These are phyloP conservation scores for Zonotrichia leucophrys DNA, from an alignment of 2,113 vertebrate genomes.

Conservation along the genomic window DNA sequence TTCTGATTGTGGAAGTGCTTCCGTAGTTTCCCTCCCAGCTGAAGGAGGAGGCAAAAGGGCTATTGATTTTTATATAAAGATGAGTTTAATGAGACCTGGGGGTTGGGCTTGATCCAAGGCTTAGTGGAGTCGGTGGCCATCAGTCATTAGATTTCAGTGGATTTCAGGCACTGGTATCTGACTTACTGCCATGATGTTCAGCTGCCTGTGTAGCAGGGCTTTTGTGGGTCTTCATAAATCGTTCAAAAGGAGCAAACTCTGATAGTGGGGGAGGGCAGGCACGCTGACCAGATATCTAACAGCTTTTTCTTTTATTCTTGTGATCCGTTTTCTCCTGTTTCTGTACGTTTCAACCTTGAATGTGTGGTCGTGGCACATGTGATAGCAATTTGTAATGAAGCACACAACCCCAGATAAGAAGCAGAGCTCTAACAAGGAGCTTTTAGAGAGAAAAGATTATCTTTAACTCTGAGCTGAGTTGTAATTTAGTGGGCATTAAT, in stretches of 20 bases:
- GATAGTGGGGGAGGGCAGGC: background rate
- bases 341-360: background rate
- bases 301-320: background rate
- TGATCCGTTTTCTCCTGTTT: background rate
- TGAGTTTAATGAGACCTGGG: conserved; percentile 24
- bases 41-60: background rate
- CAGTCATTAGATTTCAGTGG: background rate
- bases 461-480: background rate
- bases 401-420: background rate
- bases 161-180: background rate
- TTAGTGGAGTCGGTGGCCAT: background rate
- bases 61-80: conserved; percentile 44
- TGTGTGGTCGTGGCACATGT: background rate
- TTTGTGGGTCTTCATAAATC: background rate
- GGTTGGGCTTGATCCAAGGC: background rate
- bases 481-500: background rate
- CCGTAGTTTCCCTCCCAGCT: background rate
- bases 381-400: background rate
- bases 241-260: background rate
- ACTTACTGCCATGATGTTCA: background rate
- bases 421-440: background rate
- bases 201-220: background rate
- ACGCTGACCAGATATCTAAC: background rate
- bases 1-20: conserved; percentile 29
- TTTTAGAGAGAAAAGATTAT: background rate